phyloP scores from a whole-genome alignment of 30 jellyfish, hydroid and myxozoan genomes.

The Nemopilema nomurai region DNA sequence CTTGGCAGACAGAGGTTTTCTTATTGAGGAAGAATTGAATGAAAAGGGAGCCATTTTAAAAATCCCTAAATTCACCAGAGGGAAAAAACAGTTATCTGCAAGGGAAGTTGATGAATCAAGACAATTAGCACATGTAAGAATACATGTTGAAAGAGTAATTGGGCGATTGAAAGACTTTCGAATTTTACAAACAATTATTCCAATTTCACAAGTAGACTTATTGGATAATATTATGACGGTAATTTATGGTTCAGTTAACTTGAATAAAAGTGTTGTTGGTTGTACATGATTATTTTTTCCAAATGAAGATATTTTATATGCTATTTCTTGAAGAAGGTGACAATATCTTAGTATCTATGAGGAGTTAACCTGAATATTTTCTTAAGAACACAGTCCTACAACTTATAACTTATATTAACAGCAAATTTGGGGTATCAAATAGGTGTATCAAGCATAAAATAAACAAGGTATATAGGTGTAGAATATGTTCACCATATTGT shows the following conservation, averaged over 20 bases:
- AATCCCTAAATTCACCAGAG: slow-evolving; percentile 65
- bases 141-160: slow-evolving; percentile 70
- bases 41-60: slow-evolving; percentile 50
- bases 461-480: neutral
- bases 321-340: neutral
- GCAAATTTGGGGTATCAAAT: neutral
- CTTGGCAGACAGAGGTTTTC: slow-evolving; percentile 66
- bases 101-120: slow-evolving; percentile 53
- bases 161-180: slow-evolving; percentile 61
- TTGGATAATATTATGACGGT: slow-evolving; percentile 42
- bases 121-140: slow-evolving; percentile 70
- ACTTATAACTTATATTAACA: neutral
- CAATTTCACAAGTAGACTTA: slow-evolving; percentile 59
- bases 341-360: neutral
- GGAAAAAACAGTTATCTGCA: slow-evolving; percentile 59
- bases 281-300: neutral
- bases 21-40: slow-evolving; percentile 60
- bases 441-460: neutral
- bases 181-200: slow-evolving; percentile 39
- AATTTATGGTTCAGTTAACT: slow-evolving; percentile 46
- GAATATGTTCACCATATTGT: neutral
- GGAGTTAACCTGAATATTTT: neutral
- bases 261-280: slow-evolving; percentile 34
- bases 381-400: neutral
- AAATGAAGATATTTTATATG: neutral